A percentile compares a stretch with the other conserved stretches of the same genome.
phyloP scores from a whole-genome alignment of 2,797 vertebrate genomes.

The Peromyscus aztecus region DNA sequence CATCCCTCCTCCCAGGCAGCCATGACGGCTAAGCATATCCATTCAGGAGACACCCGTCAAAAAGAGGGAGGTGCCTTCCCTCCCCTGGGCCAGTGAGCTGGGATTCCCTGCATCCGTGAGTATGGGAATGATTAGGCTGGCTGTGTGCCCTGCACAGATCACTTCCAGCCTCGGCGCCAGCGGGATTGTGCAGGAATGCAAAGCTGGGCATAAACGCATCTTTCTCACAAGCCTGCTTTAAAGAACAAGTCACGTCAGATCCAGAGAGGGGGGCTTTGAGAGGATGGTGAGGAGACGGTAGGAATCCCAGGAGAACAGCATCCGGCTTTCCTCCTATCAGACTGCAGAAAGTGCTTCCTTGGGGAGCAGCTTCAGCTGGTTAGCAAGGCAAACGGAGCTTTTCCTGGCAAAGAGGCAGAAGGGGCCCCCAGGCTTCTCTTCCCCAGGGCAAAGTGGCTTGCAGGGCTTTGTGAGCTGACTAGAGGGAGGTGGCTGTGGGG shows the following conservation, averaged over 20 bases:
- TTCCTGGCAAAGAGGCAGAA: not conserved
- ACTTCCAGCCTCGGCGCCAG: constrained; percentile 63
- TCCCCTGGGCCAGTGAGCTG: not conserved
- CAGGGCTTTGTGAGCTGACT: not conserved
- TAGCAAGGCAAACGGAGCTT: not conserved
- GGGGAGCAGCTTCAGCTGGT: not conserved
- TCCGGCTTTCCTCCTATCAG: not conserved
- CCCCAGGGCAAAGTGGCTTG: not conserved
- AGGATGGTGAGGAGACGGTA: not conserved
- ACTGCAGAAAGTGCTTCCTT: not conserved
- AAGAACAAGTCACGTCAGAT: not conserved
- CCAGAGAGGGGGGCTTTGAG: not conserved
- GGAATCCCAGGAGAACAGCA: not conserved
- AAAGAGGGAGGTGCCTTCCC: constrained; percentile 7
- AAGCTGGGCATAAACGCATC: not conserved
- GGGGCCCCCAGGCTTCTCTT: not conserved
- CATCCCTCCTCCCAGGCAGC: not conserved
- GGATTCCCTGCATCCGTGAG: constrained; percentile 59
- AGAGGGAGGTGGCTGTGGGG: not conserved
- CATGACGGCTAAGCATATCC: not conserved
- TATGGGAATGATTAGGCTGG: constrained; percentile 74
- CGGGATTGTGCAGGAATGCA: constrained; percentile 49
- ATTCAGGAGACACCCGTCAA: constrained; percentile 30
- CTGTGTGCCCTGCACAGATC: constrained; percentile 60
- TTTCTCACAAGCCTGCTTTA: not conserved